Evolutionary conservation across 1,140 invertebrate species (phyloP).

Genomic region (Triops cancriformis): DNA sequence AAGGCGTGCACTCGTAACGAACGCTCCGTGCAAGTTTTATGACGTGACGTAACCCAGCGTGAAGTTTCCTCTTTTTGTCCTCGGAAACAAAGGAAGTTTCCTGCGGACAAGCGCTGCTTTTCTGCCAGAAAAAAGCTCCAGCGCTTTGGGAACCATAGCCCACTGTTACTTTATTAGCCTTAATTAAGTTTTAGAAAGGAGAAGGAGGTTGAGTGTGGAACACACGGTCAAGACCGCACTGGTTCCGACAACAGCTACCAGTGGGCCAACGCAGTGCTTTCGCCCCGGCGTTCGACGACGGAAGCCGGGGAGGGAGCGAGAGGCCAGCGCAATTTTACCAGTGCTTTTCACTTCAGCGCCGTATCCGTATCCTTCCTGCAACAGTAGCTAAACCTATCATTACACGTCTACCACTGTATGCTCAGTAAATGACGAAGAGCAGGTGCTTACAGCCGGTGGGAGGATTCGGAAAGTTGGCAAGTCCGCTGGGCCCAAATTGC

Average conservation of each 20-base stretch:
- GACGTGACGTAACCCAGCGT: not conserved
- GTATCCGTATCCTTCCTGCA: constrained; percentile 4
- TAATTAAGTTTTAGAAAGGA: not conserved
- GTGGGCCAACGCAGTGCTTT: not conserved
- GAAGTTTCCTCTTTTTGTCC: constrained; percentile 6
- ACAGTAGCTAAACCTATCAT: constrained; percentile 1
- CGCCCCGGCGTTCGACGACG: not conserved
- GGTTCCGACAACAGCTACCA: not conserved
- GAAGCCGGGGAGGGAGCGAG: not conserved
- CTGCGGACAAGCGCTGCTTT: not conserved
- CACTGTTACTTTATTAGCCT: constrained; percentile 1
- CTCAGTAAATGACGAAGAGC: not conserved
- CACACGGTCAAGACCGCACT: not conserved
- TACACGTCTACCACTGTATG: not conserved
- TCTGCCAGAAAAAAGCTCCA: not conserved
- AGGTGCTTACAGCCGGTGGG: constrained; percentile 1
- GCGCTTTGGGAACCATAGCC: not conserved
- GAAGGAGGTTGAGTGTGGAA: not conserved
- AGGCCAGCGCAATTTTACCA: not conserved
- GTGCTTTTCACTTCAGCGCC: not conserved
- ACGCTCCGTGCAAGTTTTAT: not conserved
- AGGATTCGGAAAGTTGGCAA: not conserved
- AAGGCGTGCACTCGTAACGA: not conserved
- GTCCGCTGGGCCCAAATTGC: not conserved
- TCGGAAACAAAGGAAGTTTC: not conserved